Base-by-base conservation (phyloP, 1,140 invertebrate species). In the Thaumatotibia leucotreta region DNA sequence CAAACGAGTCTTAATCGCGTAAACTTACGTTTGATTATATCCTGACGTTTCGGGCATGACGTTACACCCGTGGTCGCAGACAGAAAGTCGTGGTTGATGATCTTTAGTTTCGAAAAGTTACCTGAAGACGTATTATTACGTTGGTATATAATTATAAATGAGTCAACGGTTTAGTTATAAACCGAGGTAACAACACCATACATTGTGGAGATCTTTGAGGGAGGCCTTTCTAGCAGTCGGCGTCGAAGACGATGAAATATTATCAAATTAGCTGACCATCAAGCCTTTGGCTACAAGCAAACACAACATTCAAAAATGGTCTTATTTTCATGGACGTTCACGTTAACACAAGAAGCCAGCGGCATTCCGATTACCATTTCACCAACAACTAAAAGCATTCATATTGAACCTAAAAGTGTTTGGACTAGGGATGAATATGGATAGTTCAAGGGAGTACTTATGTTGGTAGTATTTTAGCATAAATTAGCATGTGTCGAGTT, bases 401-500 rank as follows among this genome's bases (percentile, higher is more conserved):
- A 2, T 23, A 1, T 1, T 32, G 27, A 17, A 32, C 11, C 20
- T 65, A 32, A 45, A 29, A 5, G 17, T n/a, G 6, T 22, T 14
- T 27, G 52, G 4, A 8, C 2, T 29, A 58, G 17, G 11, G 24
- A n/a, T 58, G 23, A 2, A 27, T 17, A 1, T 31, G n/a, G 23
- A 9, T 27, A 4, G 27, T 27, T 1, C 14, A n/a, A 11, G n/a
- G n/a, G n/a, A 27, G 4, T 14, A 31, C n/a, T 58, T 27, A 58
- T 50, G 10, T 58, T 64, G 24, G 61, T 45, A 17, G 32, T 33
- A 22, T 52, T 64, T 70, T 66, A 66, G 52, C 68, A 70, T 70
- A 70, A 66, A 70, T 70, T 70, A 70, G 68, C 68, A 70, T 70
- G 68, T 65, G 64, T 65, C 64, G 64, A 70, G 49, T 54, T 49